Evolutionary conservation across 2,888 invertebrate genomes (phyloP).

Genomic region (Volucella inflata): DNA sequence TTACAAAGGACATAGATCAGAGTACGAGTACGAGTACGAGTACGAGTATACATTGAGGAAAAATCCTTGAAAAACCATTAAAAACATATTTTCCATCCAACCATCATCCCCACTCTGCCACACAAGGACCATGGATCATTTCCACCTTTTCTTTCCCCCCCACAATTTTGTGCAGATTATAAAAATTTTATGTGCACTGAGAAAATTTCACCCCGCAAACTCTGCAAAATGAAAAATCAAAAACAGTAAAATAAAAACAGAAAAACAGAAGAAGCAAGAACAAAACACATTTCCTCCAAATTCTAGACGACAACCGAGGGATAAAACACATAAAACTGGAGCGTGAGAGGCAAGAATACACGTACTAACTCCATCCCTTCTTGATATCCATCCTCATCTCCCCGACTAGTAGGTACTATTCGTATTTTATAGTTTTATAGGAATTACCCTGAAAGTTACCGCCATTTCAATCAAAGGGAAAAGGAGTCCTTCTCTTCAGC

Average conservation of each 20-base stretch:
- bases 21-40: too few species aligned
- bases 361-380: too few species aligned
- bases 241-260: constrained; percentile 25
- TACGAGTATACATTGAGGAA: constrained; percentile 39
- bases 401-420: constrained; percentile 47
- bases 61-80: constrained; percentile 75
- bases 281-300: constrained; percentile 20
- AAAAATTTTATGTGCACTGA: constrained; percentile 71
- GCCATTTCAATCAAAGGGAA: constrained; percentile 29
- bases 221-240: constrained; percentile 33
- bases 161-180: constrained; percentile 73
- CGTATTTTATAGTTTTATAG: constrained; percentile 73
- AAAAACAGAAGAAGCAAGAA: too few species aligned
- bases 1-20: constrained; percentile 61
- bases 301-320: constrained; percentile 69
- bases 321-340: constrained; percentile 49
- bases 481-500: constrained; percentile 34
- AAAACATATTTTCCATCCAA: constrained; percentile 73
- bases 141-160: too few species aligned
- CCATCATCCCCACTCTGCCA: constrained; percentile 1
- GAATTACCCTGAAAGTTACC: constrained; percentile 72
- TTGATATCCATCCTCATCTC: constrained; percentile 34
- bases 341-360: constrained; percentile 13
- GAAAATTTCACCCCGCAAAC: constrained; percentile 60
- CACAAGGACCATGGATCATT: background rate